A percentile compares a stretch with the other conserved stretches of the same genome.
phyloP scores from a whole-genome alignment of 2,113 vertebrate species.

The Alouatta palliata region DNA sequence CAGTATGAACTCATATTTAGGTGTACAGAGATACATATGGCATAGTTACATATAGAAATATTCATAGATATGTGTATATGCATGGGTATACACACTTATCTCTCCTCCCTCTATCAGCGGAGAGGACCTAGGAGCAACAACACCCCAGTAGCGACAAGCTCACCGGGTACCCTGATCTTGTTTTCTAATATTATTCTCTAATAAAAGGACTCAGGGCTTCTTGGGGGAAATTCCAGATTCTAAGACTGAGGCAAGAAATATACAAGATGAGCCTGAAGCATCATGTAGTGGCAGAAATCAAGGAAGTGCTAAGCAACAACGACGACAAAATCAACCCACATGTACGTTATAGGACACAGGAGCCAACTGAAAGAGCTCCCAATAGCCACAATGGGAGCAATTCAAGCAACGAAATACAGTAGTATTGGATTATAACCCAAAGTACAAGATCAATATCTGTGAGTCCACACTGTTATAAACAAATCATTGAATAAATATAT shows the following conservation, averaged over 20 bases:
- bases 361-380: background rate
- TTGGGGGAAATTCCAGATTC: background rate
- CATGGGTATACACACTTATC: background rate
- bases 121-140: background rate
- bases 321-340: background rate
- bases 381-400: background rate
- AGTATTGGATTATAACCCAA: background rate
- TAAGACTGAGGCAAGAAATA: background rate
- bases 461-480: background rate
- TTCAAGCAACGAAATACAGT: background rate
- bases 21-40: background rate
- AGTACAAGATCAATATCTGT: background rate
- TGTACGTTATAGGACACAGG: background rate
- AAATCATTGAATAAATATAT: background rate
- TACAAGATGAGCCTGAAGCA: background rate
- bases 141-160: background rate
- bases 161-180: background rate
- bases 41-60: background rate
- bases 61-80: background rate
- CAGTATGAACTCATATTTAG: background rate
- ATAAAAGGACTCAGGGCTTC: background rate
- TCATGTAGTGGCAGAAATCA: background rate
- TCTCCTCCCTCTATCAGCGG: background rate
- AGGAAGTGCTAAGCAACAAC: background rate
- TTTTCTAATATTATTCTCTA: background rate